A percentile compares a stretch with the other conserved stretches of the same genome.
Evolutionary conservation across 2,888 invertebrate genomes (phyloP).

Genomic region (Himalopsyche tibetana): DNA sequence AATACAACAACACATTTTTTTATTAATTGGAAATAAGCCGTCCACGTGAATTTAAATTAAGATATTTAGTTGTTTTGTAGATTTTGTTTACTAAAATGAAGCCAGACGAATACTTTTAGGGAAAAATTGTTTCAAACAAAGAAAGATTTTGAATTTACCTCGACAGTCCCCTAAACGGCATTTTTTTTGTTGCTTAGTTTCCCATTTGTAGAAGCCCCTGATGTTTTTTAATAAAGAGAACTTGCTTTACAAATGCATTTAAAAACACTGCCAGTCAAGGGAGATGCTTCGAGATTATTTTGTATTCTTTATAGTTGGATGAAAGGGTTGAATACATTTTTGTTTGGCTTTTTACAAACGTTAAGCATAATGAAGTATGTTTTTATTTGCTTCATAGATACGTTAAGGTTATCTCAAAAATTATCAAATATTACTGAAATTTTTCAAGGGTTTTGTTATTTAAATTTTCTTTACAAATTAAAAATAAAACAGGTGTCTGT

Average conservation of each 20-base stretch:
- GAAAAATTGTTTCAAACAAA: background rate
- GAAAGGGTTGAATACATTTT: constrained; percentile 58
- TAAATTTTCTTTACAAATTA: background rate
- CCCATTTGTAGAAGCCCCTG: constrained; percentile 43
- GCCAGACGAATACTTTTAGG: background rate
- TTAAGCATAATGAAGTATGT: constrained; percentile 58
- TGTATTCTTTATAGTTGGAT: constrained; percentile 58
- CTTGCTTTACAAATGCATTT: constrained; percentile 55
- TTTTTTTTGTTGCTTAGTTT: constrained; percentile 50
- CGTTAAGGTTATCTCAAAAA: constrained; percentile 55
- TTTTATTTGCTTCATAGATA: constrained; percentile 53
- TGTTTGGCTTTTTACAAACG: constrained; percentile 53
- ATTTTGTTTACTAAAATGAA: background rate
- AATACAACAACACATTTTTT: too few species aligned
- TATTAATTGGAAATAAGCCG: too few species aligned
- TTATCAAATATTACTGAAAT: constrained; percentile 43
- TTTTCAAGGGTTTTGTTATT: constrained; percentile 27
- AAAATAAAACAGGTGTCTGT: background rate
- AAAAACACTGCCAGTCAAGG: constrained; percentile 50
- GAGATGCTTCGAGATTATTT: constrained; percentile 56
- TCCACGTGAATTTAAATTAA: too few species aligned
- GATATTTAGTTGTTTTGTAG: too few species aligned
- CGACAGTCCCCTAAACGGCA: constrained; percentile 47
- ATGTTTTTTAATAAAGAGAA: constrained; percentile 57
- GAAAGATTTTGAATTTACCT: constrained; percentile 36